Conservation (phyloP, 2,888 invertebrate genomes). For the Pseudoips prasinana region DNA sequence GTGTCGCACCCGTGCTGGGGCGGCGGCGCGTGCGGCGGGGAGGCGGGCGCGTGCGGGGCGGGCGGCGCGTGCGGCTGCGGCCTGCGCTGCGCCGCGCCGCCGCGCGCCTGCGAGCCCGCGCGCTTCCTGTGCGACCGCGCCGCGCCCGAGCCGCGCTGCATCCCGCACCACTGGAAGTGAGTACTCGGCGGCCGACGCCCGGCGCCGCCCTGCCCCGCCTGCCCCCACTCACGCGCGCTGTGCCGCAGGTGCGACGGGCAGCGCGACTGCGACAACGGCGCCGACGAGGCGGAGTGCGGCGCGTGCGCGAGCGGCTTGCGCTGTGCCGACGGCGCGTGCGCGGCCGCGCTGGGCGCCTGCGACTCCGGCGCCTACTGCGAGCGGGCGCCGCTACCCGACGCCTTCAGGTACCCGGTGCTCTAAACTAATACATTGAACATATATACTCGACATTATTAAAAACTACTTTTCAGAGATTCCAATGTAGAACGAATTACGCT, state of each 20-base stretch:
- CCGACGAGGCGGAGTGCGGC: slow-evolving; percentile 85
- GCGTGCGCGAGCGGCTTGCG: slow-evolving; percentile 87
- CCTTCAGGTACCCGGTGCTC: slow-evolving; percentile 50
- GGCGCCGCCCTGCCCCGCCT: neutral
- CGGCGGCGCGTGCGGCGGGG: slow-evolving; percentile 52
- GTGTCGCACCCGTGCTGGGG: slow-evolving; percentile 68
- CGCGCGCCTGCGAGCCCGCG: slow-evolving; percentile 84
- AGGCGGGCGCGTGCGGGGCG: slow-evolving; percentile 82
- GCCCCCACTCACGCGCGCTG: neutral
- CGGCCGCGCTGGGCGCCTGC: slow-evolving; percentile 85
- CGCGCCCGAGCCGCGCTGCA: slow-evolving; percentile 60
- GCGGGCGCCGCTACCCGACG: slow-evolving; percentile 60
- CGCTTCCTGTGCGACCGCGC: slow-evolving; percentile 82
- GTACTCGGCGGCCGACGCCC: slow-evolving; percentile 13
- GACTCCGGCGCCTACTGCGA: slow-evolving; percentile 75
- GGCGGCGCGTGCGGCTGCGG: slow-evolving; percentile 87
- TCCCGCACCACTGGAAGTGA: slow-evolving; percentile 63
- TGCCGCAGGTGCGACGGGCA: slow-evolving; percentile 87
- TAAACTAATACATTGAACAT: too few relatives aligned
- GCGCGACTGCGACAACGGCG: slow-evolving; percentile 90
- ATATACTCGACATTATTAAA: too few relatives aligned
- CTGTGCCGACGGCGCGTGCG: slow-evolving; percentile 82
- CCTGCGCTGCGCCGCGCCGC: slow-evolving; percentile 79
- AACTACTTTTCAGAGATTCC: too few relatives aligned
- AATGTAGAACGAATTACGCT: too few relatives aligned